Base-by-base conservation (phyloP, 2,888 invertebrate species). In the Cotesia congregata region DNA sequence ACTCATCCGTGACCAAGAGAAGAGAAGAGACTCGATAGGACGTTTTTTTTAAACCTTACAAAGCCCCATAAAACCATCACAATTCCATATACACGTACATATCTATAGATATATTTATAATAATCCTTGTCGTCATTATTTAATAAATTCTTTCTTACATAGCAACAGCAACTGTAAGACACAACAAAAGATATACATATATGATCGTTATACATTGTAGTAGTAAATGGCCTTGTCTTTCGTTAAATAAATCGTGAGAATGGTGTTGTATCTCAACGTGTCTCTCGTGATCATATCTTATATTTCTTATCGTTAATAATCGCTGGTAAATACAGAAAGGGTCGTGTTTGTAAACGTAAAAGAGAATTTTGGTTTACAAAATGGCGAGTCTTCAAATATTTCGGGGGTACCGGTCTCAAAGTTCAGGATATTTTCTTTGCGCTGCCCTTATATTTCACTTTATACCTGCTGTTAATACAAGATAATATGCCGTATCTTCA, bases 271-370 rank as follows among this genome's bases (percentile, higher is more conserved):
- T 68, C 68, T 64, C 50, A 41, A 76, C 67, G 61, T 60, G 60
- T 62, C 15, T n/a, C 2, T 38, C 9, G 5, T 50, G 72, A 76
- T 76, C 38, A 76, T 30, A 76, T 76, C 76, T 72, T 72, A 17
- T 50, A 17, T 59, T 17, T 59, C 74, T 76, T 77, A 79, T 79
- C 79, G 74, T 7, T n/a, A 74, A 59, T 69, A 61, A 64, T 72
- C 61, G 61, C 50, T 6, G 62, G 75, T 72, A 65, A 75, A 78
- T 75, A 72, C n/a, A 40, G 17, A 50, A 65, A 72, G 62, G 72
- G 72, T 71, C 70, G 30, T 68, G n/a, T 73, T 73, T 73, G 67
- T 72, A n/a, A 38, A 20, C 3, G 9, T 7, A 3, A 50, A 2
- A 50, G 9, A 50, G 50, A 12, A 12, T 50, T 50, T 50, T 4